Conservation (phyloP, 2,888 invertebrate species). For the Drosophila leonis region DNA sequence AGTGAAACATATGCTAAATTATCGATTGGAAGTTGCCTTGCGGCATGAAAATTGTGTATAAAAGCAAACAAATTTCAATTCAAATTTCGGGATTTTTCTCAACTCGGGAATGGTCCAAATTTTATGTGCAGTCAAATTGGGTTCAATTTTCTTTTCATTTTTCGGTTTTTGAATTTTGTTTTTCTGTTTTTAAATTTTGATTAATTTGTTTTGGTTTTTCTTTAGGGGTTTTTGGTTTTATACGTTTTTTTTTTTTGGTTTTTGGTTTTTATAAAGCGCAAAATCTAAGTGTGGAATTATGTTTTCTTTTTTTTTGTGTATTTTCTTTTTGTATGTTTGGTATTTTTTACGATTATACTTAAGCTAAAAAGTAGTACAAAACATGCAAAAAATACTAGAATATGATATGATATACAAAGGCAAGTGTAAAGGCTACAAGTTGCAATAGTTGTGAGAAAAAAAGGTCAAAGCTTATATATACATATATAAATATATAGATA, state of each 20-base stretch:
- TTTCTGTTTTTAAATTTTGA: constrained; percentile 31
- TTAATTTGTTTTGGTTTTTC: constrained; percentile 42
- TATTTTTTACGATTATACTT: constrained; percentile 24
- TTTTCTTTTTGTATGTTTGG: constrained; percentile 21
- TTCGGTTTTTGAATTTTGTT: constrained; percentile 13
- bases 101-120: constrained; percentile 61
- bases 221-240: constrained; percentile 30
- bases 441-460: constrained; percentile 2
- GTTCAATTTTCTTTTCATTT: constrained; percentile 18
- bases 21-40: constrained; percentile 15
- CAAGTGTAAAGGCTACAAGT: constrained; percentile 11
- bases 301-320: constrained; percentile 20
- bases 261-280: constrained; percentile 50
- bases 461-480: constrained; percentile 6
- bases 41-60: constrained; percentile 21
- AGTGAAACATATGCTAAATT: constrained; percentile 49
- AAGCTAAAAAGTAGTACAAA: constrained; percentile 10
- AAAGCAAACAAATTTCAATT: constrained; percentile 26
- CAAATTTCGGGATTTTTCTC: constrained; percentile 25
- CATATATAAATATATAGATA: constrained; percentile 9
- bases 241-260: constrained; percentile 15
- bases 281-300: constrained; percentile 32
- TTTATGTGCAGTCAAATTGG: constrained; percentile 49
- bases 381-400: constrained; percentile 36
- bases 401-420: background rate